These are phyloP conservation scores for Nipponacmea schrenckii DNA, from an alignment of 2,888 invertebrate genomes.

Conservation along the genomic window DNA sequence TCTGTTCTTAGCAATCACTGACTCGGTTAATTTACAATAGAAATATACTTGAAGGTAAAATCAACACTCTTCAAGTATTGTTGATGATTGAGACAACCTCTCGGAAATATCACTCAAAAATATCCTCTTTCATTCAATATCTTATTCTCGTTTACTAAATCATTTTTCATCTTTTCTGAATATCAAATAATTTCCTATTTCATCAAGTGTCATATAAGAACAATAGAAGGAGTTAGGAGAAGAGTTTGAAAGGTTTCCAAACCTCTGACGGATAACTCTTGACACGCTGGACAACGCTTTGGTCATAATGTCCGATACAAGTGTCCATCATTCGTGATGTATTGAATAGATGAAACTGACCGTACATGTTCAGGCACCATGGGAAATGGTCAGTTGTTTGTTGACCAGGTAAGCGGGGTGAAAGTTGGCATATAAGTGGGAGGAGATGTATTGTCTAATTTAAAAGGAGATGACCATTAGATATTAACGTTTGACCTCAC, in stretches of 20 bases:
- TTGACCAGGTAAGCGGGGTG: background rate
- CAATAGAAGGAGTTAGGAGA: background rate
- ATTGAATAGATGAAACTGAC: constrained; percentile 4
- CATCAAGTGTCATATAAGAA: constrained; percentile 4
- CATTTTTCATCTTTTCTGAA: background rate
- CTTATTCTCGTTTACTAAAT: background rate
- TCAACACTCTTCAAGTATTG: no score
- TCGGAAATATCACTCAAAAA: constrained; percentile 7
- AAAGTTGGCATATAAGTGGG: background rate
- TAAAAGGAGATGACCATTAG: background rate
- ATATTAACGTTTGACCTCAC: constrained; percentile 8
- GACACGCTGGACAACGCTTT: constrained; percentile 7
- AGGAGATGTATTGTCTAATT: background rate
- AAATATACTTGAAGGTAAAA: no score
- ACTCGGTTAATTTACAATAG: no score
- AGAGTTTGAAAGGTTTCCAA: constrained; percentile 1
- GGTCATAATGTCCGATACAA: constrained; percentile 7
- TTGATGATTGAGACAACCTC: background rate
- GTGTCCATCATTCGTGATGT: constrained; percentile 8
- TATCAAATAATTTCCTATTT: constrained; percentile 1
- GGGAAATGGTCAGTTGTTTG: constrained; percentile 6
- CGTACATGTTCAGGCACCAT: background rate
- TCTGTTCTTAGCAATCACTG: no score
- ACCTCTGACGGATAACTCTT: constrained; percentile 8
- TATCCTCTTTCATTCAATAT: background rate